Base-by-base conservation (phyloP, 2,797 vertebrate species). In the Neosilurus hyrtlii region DNA sequence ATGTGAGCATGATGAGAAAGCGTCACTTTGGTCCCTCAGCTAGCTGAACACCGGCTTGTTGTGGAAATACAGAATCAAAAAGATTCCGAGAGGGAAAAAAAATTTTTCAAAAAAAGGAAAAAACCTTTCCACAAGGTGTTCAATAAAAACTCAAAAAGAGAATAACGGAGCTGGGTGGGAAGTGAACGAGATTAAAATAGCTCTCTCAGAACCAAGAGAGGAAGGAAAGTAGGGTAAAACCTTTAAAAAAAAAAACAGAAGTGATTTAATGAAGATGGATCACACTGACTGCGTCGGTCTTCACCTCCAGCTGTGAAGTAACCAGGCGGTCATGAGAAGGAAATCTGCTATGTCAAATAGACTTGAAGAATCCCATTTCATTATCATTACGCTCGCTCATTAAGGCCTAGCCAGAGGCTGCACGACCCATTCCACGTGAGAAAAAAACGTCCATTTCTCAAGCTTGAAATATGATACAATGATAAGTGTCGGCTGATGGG, bases 211-310 rank as follows among this genome's bases (percentile, higher is more conserved):
- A 26, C 35, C 65, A 65, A 72, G 9, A 51, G 80, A 51, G 76
- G 75, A 61, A 82, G 56, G 30, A 30, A 62, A 35, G 56, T 24
- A 57, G 30, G 37, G 59, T 63, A 81, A 80, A 63, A 77, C 24
- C 26, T n/a, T n/a, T 4, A 68, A 80, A 51, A 57, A 49, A n/a
- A 65, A 66, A 79, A 78, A 77, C 18, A 63, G 65, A 56, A 35
- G 62, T 4, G 37, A 59, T 61, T 56, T 81, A 83, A 87, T 84
- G 86, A 86, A 83, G 86, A 88, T 75, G 75, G 74, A 84, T 82
- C 59, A 37, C 70, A 51, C 65, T 73, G 74, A 59, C 70, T n/a
- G 1, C 62, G 18, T 62, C 30, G 72, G 56, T 43, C 72, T 82
- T 83, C 83, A 83, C 83, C 75, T 82, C 83, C 37, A 62, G 70